Evolutionary conservation across 2,888 invertebrate genomes (phyloP).

Genomic region (Drosophila nr. fundita): DNA sequence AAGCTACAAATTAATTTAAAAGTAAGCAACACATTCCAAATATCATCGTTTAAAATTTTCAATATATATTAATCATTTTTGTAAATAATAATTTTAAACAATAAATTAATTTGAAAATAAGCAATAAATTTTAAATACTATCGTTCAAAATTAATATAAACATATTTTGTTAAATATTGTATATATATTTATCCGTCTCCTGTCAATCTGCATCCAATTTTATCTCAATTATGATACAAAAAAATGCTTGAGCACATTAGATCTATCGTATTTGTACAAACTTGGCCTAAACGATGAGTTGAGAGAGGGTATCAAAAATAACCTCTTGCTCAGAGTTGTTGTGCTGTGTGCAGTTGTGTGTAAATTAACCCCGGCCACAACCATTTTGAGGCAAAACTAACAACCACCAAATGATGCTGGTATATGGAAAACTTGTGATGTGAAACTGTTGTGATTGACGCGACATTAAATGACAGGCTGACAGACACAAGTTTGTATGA

Average conservation of each 20-base stretch:
- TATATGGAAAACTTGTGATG: conserved; percentile 54
- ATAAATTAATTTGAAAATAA: no score
- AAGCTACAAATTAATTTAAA: rapidly evolving
- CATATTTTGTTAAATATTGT: not conserved
- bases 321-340: conserved; percentile 5
- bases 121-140: no score
- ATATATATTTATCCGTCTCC: not conserved
- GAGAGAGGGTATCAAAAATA: not conserved
- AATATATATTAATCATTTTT: no score
- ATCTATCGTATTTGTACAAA: not conserved
- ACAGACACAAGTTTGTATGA: conserved; percentile 57
- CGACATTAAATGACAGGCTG: conserved; percentile 74
- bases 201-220: not conserved
- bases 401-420: conserved; percentile 50
- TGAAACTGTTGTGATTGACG: conserved; percentile 68
- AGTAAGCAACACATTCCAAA: not conserved
- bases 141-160: not conserved
- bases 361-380: conserved; percentile 10
- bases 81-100: no score
- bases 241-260: not conserved
- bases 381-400: conserved; percentile 45
- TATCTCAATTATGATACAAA: not conserved
- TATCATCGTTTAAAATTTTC: not conserved
- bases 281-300: not conserved
- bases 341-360: not conserved